Conservation (phyloP, 2,888 invertebrate species). For the Alloscopus bannaensis region DNA sequence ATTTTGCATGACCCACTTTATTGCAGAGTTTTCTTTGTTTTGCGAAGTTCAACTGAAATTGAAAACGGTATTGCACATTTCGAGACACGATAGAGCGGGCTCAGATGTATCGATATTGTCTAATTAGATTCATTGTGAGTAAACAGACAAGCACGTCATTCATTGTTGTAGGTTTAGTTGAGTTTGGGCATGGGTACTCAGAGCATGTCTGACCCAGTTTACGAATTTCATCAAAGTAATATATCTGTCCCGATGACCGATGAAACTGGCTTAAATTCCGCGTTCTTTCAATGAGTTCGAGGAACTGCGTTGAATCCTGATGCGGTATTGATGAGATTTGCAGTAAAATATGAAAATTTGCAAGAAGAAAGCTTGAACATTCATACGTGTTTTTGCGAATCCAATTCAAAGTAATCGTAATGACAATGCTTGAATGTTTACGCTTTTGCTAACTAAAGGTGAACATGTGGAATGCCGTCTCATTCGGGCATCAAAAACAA, state of each 20-base stretch:
- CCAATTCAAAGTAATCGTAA: no score
- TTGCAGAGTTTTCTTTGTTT: conserved; percentile 28
- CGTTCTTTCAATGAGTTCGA: conserved; percentile 12
- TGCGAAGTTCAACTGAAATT: conserved; percentile 43
- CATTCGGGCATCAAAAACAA: no score
- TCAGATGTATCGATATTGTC: conserved; percentile 33
- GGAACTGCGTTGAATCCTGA: no score
- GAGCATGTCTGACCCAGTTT: conserved; percentile 59
- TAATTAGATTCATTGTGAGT: conserved; percentile 38
- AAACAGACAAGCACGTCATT: conserved; percentile 25
- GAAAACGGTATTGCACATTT: conserved; percentile 46
- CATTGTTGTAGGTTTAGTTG: background rate
- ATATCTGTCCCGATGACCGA: conserved; percentile 61
- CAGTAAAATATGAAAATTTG: no score
- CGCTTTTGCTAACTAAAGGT: no score
- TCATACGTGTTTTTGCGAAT: no score
- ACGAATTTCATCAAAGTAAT: conserved; percentile 62
- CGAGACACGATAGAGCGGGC: conserved; percentile 3
- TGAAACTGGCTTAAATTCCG: conserved; percentile 56
- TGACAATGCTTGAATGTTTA: no score
- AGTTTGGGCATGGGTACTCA: background rate
- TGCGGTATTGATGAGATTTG: no score
- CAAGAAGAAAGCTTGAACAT: no score
- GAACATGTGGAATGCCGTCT: no score
- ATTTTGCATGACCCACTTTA: conserved; percentile 51